Percentiles rank a stretch among this genome's conserved stretches.
Conservation (phyloP, 2,113 vertebrate species). For the Naja naja region DNA sequence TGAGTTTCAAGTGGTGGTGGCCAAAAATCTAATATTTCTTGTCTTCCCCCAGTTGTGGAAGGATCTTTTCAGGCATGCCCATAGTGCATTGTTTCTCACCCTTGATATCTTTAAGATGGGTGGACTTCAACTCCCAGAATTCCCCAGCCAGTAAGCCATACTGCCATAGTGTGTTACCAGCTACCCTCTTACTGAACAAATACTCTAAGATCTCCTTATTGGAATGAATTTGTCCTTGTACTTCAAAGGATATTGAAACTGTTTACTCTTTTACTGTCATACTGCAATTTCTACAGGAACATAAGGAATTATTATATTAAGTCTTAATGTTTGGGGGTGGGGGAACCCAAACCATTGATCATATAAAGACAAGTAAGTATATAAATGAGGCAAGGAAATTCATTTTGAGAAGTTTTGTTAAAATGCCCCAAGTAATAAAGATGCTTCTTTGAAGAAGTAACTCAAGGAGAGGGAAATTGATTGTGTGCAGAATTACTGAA, state of each 20-base stretch:
- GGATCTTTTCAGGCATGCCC: neutral
- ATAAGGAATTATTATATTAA: neutral
- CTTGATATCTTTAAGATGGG: no score
- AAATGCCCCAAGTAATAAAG: neutral
- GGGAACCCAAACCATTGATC: neutral
- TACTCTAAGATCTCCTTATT: neutral
- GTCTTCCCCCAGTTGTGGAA: neutral
- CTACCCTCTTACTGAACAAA: neutral
- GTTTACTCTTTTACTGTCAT: neutral
- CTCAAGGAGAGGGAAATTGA: neutral
- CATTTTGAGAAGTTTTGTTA: neutral
- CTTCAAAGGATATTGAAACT: neutral
- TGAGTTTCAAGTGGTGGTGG: neutral
- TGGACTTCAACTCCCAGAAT: no score
- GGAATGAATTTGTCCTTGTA: neutral
- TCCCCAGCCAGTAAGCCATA: no score
- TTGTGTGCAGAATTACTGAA: neutral
- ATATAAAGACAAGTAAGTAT: neutral
- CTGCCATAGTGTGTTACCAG: neutral
- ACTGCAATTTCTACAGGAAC: neutral
- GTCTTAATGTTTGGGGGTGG: neutral
- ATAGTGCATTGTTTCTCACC: neutral
- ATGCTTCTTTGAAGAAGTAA: neutral
- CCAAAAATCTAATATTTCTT: neutral
- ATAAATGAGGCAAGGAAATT: neutral